These are phyloP conservation scores for Trichomalopsis sarcophagae DNA, from an alignment of 1,140 invertebrate species.

Conservation along the genomic window DNA sequence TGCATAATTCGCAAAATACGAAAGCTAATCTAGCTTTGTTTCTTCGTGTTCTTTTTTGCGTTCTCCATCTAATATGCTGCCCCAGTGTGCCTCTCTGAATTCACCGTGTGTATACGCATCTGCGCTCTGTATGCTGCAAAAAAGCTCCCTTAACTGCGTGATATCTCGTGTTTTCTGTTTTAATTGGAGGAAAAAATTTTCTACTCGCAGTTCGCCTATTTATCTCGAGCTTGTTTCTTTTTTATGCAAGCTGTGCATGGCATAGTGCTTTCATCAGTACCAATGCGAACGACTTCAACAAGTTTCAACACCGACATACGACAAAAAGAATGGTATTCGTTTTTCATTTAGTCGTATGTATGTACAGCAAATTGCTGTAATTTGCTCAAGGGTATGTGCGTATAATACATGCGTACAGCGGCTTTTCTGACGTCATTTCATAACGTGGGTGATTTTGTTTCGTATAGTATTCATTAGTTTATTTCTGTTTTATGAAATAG, in stretches of 20 bases:
- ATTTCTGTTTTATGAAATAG: no score
- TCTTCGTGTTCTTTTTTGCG: background rate
- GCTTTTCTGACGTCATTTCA: no score
- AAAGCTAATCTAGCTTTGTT: background rate
- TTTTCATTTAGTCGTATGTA: background rate
- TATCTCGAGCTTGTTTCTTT: no score
- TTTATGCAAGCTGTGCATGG: no score
- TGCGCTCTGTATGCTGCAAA: background rate
- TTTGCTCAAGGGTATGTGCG: background rate
- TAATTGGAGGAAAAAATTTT: background rate
- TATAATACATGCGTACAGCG: background rate
- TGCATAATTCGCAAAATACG: constrained; percentile 9
- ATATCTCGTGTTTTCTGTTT: background rate
- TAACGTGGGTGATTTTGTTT: no score
- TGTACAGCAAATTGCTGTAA: background rate
- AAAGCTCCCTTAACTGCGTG: background rate
- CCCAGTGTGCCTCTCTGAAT: background rate
- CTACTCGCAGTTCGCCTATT: background rate
- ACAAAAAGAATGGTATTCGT: background rate
- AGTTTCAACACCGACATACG: background rate
- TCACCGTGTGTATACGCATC: background rate
- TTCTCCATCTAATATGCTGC: background rate
- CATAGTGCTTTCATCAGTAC: no score
- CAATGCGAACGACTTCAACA: background rate
- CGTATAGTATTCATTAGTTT: no score